Evolutionary conservation across 92 coral and sea anemone genomes (phyloP).

Genomic region (Palythoa heliodiscus): DNA sequence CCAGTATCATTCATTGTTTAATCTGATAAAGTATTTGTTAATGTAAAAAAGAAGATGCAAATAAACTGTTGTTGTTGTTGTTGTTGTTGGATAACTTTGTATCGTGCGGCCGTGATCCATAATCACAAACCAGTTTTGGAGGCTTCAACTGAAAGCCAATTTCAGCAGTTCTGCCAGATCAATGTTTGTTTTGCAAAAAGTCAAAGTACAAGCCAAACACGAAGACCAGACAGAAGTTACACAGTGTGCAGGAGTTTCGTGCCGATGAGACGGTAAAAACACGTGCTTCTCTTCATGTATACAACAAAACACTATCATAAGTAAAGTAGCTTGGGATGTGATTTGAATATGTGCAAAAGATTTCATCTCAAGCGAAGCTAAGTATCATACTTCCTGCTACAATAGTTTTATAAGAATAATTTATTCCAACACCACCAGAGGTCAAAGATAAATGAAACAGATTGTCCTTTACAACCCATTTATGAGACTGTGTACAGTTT

Average conservation of each 20-base stretch:
- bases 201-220: slow-evolving; percentile 29
- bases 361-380: slow-evolving; percentile 62
- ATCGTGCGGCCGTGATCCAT: background rate
- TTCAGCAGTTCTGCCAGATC: slow-evolving; percentile 56
- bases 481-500: background rate
- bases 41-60: no score
- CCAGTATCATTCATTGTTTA: no score
- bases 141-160: background rate
- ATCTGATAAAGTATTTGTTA: no score
- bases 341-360: slow-evolving; percentile 61
- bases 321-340: slow-evolving; percentile 26
- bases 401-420: slow-evolving; percentile 29
- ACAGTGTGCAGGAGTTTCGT: slow-evolving; percentile 58
- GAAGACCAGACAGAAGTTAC: slow-evolving; percentile 33
- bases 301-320: background rate
- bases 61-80: no score
- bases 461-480: no score
- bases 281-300: slow-evolving; percentile 48
- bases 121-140: no score
- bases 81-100: no score
- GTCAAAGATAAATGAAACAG: no score
- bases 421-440: background rate
- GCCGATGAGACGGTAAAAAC: slow-evolving; percentile 65
- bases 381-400: slow-evolving; percentile 16
- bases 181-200: slow-evolving; percentile 41